These are phyloP conservation scores for Paragorgia papillata DNA, from an alignment of 92 coral and sea anemone species.

Conservation along the genomic window DNA sequence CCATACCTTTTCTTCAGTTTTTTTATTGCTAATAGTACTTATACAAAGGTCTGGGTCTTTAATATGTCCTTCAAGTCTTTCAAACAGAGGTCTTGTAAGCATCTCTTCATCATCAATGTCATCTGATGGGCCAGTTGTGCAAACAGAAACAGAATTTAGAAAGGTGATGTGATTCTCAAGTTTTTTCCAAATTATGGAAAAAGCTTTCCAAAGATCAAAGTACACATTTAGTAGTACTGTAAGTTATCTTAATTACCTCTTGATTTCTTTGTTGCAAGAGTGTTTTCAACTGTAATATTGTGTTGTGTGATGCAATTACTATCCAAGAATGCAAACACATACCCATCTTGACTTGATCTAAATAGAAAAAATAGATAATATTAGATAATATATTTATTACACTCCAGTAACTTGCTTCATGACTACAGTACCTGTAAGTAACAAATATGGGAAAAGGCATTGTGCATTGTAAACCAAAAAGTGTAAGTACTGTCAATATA, in stretches of 20 bases:
- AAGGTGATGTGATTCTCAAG: too few relatives aligned
- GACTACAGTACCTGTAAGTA: too few relatives aligned
- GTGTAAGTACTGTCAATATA: too few relatives aligned
- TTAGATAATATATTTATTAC: too few relatives aligned
- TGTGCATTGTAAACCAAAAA: too few relatives aligned
- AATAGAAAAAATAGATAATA: background rate
- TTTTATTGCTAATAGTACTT: background rate
- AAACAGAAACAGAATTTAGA: too few relatives aligned
- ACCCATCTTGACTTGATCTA: conserved; percentile 37
- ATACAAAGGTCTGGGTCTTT: conserved; percentile 7
- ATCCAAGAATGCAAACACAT: conserved; percentile 44
- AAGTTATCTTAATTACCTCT: too few relatives aligned
- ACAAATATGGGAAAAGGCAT: too few relatives aligned
- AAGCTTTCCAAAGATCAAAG: too few relatives aligned
- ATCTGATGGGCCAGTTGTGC: conserved; percentile 5
- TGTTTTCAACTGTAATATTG: background rate
- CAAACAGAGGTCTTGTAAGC: conserved; percentile 41
- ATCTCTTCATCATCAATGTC: conserved; percentile 40
- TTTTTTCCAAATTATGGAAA: too few relatives aligned
- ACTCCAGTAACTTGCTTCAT: too few relatives aligned
- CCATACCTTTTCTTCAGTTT: background rate
- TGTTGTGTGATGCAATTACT: conserved; percentile 30
- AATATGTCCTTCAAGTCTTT: conserved; percentile 7
- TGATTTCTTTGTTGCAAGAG: background rate
- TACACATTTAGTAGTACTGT: too few relatives aligned